These are phyloP conservation scores for Ooceraea biroi DNA, from an alignment of 1,140 invertebrate genomes.

Conservation along the genomic window DNA sequence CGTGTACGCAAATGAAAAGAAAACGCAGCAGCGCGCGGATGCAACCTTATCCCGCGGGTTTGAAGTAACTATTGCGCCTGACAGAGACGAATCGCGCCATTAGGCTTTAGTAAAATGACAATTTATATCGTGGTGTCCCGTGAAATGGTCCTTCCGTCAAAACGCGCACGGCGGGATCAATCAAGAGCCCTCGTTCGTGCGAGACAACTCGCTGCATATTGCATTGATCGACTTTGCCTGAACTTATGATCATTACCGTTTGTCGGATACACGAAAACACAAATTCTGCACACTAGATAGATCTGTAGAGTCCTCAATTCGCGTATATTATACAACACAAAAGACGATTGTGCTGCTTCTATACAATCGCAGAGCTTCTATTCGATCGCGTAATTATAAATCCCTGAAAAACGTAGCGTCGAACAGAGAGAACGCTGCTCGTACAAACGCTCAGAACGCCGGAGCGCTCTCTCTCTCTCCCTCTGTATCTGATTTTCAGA, in stretches of 20 bases:
- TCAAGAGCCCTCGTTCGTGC: slow-evolving; percentile 8
- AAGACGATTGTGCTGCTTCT: not conserved
- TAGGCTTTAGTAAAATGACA: slow-evolving; percentile 52
- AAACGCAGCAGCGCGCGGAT: slow-evolving; percentile 27
- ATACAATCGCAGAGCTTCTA: not conserved
- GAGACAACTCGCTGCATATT: not conserved
- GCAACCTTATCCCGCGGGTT: slow-evolving; percentile 45
- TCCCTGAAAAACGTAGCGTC: not conserved
- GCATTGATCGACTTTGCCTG: not conserved
- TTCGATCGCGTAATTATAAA: slow-evolving; percentile 22
- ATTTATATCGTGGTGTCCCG: slow-evolving; percentile 35
- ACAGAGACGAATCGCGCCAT: slow-evolving; percentile 46
- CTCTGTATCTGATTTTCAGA: slow-evolving; percentile 41
- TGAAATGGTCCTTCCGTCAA: slow-evolving; percentile 12
- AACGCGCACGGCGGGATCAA: slow-evolving; percentile 6
- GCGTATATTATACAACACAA: not conserved
- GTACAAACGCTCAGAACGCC: not conserved
- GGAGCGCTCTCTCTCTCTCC: too few relatives aligned
- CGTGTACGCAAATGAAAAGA: slow-evolving; percentile 13
- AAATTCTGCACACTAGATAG: not conserved
- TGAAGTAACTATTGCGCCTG: slow-evolving; percentile 19
- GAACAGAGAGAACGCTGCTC: not conserved
- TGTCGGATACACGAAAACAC: not conserved
- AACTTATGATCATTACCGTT: not conserved
- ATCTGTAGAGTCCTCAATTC: too few relatives aligned